Evolutionary conservation across 2,113 vertebrate species (phyloP).

Genomic region (Neolamprologus hecqui): DNA sequence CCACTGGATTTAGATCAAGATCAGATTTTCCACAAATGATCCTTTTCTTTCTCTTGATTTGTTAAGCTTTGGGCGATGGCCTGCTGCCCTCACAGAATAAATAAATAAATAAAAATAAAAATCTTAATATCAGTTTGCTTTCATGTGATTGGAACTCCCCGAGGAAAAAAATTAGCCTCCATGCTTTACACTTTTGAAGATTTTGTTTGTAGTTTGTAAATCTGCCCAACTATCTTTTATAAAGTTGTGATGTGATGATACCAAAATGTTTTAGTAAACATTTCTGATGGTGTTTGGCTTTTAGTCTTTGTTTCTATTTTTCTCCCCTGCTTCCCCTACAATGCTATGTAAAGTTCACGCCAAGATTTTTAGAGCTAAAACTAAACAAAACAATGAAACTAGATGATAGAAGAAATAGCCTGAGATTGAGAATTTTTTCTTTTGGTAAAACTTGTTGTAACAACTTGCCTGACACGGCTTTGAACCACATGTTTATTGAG

Average conservation of each 20-base stretch:
- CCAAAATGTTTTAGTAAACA: not conserved
- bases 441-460: not conserved
- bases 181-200: not conserved
- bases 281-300: not conserved
- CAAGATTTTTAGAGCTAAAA: not conserved
- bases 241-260: not conserved
- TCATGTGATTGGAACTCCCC: not conserved
- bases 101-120: not conserved
- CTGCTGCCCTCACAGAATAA: not conserved
- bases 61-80: not conserved
- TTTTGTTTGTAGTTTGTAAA: not conserved
- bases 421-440: not conserved
- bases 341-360: not conserved
- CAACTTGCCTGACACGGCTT: accelerated
- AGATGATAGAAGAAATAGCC: not conserved
- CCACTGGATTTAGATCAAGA: not conserved
- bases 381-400: not conserved
- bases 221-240: not conserved
- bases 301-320: not conserved
- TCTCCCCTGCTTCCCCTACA: not conserved
- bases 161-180: not conserved
- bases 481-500: not conserved
- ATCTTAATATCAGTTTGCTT: not conserved
- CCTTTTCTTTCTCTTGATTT: not conserved
- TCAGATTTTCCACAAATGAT: not conserved